Evolutionary conservation across 35 echinoderm and acorn worm genomes (phyloP), one percentile per base, ranked within the genome.

Genomic region (Ptychodera flava): DNA sequence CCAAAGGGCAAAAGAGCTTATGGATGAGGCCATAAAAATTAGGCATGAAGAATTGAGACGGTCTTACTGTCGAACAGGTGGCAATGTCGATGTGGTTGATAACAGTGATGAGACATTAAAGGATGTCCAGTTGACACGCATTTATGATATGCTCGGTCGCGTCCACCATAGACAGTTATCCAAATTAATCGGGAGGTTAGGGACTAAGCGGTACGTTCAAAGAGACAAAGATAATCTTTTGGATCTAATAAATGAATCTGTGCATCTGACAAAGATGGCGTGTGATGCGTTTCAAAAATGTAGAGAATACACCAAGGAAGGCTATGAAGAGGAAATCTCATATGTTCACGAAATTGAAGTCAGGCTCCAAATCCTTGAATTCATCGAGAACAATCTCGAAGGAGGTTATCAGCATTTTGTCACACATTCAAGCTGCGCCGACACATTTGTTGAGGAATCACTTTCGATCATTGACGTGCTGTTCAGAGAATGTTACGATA

Each of bases 121-220:
- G 34, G 85, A 87, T 53, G 28, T 77, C 1, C 75, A 76, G 28
- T 28, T 87, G 29, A 87, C 12, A 29, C 75, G 79, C 28, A 87
- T 87, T 0, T 79, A 87, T 33, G 76, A 87, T 78, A 87, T 87
- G 85, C 79, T 78, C 29, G 85, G 85, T 79, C 78, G n/a, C 12
- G 16, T 87, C 33, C 76, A 87, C 30, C 34, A n/a, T 30, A 0
- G 31, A 16, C 76, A 87, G 29, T n/a, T 87, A 0, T 1, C 45
- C 28, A 79, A 34, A 77, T 35, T 78, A 14, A 79, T 78, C 0
- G 85, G 85, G 35, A 38, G 78, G 22, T 1, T 33, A 15, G 1
- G 6, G 6, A 28, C 27, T 32, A 28, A 86, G 15, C 36, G 45
- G 1, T 77, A 37, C 38, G 33, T n/a, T 10, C 29, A 30, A 29